Evolutionary conservation across 2,113 vertebrate species (phyloP).

Genomic region (Sinocyclocheilus anshuiensis): DNA sequence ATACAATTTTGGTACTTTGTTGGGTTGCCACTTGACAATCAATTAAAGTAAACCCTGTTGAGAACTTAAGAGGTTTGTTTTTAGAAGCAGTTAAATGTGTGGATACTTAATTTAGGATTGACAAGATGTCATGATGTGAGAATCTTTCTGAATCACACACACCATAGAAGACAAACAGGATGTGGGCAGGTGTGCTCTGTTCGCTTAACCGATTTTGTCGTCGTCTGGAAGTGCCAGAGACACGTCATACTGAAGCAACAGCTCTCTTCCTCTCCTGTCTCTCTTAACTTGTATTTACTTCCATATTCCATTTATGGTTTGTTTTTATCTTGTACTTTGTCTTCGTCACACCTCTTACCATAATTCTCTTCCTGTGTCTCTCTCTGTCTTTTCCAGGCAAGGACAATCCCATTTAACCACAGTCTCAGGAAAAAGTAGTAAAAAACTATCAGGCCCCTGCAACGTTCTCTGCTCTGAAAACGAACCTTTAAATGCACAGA

Average conservation of each 20-base stretch:
- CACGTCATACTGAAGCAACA: conserved; percentile 19
- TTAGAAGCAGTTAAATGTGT: background rate
- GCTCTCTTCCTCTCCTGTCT: conserved; percentile 2
- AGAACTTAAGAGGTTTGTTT: background rate
- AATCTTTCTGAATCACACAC: conserved; percentile 15
- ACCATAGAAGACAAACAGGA: conserved; percentile 40
- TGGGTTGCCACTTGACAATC: background rate
- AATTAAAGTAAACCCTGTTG: background rate
- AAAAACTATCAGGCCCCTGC: conserved; percentile 23
- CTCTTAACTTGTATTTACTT: conserved; percentile 18
- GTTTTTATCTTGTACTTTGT: conserved; percentile 1
- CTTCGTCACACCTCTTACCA: background rate
- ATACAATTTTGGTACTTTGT: background rate
- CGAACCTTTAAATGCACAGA: conserved; percentile 33
- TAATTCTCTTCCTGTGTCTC: conserved; percentile 16
- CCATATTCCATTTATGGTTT: background rate
- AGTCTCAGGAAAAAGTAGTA: conserved; percentile 37
- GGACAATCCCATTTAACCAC: conserved; percentile 59
- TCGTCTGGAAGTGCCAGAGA: background rate
- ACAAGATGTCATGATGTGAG: conserved; percentile 40
- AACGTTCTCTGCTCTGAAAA: conserved; percentile 18
- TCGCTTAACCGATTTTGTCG: conserved; percentile 38
- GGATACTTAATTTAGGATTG: background rate
- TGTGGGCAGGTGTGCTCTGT: conserved; percentile 56
- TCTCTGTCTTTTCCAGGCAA: conserved; percentile 58